Percentiles rank a stretch among this genome's conserved stretches.
These are phyloP conservation scores for Drosophila lacertosa DNA, from an alignment of 1,140 invertebrate genomes.

Conservation along the genomic window DNA sequence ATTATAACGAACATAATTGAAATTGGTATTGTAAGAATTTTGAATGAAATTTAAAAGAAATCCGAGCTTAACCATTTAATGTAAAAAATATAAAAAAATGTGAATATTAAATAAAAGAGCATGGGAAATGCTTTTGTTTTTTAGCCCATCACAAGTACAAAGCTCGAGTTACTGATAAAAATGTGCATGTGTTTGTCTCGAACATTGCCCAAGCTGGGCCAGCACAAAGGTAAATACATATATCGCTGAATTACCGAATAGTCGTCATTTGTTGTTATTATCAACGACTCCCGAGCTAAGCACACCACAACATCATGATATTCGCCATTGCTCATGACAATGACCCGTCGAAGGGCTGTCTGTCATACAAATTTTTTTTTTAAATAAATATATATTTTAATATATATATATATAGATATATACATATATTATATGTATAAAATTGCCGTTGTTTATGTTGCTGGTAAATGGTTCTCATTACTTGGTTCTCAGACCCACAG, in stretches of 20 bases:
- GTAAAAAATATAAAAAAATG: too few relatives aligned
- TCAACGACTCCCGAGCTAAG: too few relatives aligned
- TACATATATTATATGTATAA: too few relatives aligned
- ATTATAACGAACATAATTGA: too few relatives aligned
- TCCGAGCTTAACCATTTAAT: too few relatives aligned
- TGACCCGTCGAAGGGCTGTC: constrained; percentile 12
- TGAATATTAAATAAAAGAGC: too few relatives aligned
- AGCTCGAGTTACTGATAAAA: neutral
- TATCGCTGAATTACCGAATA: constrained; percentile 17
- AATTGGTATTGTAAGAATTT: too few relatives aligned
- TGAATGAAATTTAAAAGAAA: too few relatives aligned
- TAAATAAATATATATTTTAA: too few relatives aligned
- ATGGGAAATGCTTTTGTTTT: too few relatives aligned
- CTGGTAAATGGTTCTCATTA: neutral
- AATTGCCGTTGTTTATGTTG: neutral
- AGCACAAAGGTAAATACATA: constrained; percentile 6
- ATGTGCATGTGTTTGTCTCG: neutral
- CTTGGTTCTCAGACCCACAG: neutral
- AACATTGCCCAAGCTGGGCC: neutral
- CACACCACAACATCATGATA: constrained; percentile 20
- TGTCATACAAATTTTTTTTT: too few relatives aligned
- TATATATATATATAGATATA: too few relatives aligned
- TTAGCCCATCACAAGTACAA: neutral
- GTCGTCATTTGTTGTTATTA: neutral
- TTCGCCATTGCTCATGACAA: constrained; percentile 14